Evolutionary conservation across 2,888 invertebrate species (phyloP).

Genomic region (Drosophila paramelanica): DNA sequence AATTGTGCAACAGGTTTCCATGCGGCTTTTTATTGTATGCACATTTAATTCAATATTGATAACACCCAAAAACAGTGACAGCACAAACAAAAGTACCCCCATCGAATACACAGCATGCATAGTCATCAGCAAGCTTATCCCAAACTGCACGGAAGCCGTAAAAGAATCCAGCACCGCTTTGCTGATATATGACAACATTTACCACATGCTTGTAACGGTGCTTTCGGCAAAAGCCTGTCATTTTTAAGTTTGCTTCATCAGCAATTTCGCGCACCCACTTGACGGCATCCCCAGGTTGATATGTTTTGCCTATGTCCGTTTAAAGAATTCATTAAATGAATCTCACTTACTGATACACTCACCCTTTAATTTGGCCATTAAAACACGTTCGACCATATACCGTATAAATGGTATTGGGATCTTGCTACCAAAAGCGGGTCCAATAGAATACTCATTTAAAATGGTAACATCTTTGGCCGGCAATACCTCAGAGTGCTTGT

Average conservation of each 20-base stretch:
- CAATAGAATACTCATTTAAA: conserved; percentile 56
- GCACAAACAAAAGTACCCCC: conserved; percentile 48
- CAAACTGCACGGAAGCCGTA: conserved; percentile 66
- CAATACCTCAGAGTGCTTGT: conserved; percentile 19
- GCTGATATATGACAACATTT: conserved; percentile 56
- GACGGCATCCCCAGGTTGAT: conserved; percentile 42
- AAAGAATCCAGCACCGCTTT: conserved; percentile 58
- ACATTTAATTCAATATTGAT: conserved; percentile 46
- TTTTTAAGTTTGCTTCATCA: conserved; percentile 45
- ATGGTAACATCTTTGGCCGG: conserved; percentile 64
- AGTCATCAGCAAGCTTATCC: conserved; percentile 62
- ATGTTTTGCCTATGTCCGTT: conserved; percentile 37
- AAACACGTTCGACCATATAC: conserved; percentile 27
- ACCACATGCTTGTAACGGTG: conserved; percentile 63
- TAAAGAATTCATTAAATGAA: background rate
- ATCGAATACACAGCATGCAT: conserved; percentile 26
- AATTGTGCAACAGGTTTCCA: conserved; percentile 7
- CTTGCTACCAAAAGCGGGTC: conserved; percentile 65
- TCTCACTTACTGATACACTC: background rate
- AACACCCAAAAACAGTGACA: conserved; percentile 53
- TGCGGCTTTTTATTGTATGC: background rate
- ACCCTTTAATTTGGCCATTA: conserved; percentile 35
- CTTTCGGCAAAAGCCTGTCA: conserved; percentile 38
- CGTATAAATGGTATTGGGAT: conserved; percentile 59
- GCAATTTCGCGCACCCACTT: conserved; percentile 64